Base-by-base conservation (phyloP, 2,888 invertebrate genomes). In the Rotaria sp. region DNA sequence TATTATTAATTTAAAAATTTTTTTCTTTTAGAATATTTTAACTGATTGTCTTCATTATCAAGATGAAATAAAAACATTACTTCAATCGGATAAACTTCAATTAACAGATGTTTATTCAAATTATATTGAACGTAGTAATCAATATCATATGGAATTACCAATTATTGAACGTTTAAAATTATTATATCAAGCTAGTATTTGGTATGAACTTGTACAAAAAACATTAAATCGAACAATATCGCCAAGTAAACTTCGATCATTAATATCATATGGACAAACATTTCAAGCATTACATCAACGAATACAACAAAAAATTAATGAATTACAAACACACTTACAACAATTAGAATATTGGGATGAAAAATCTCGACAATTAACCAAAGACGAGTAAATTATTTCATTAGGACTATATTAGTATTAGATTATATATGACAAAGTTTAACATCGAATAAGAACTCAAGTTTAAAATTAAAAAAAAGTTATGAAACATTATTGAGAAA, bases 121-220 rank as follows among this genome's bases (percentile, higher is more conserved):
- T n/a, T 45, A 80, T 45, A 80, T 80, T n/a, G 80, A 80, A 45
- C 80, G 26, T 26, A 45, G n/a, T 80, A 26, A 80, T 45, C 45
- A 80, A 80, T 80, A 45, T 80, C 13, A 80, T 38, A 80, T 80
- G 45, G 26, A 80, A 26, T 35, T 80, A 45, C 80, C 80, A 10
- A 80, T 80, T 45, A n/a, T 80, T 45, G 80, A 80, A 45, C 41
- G 45, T n/a, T 45, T 80, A 15, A 41, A 45, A 45, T n/a, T 45
- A 41, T 80, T 45, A n/a, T 80, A 80, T 80, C 80, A 80, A 80
- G 80, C 80, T 80, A 80, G 80, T 45, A 10, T 80, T n/a, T 80
- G 80, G 80, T 45, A 80, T 45, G 80, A 80, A 80, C 80, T 80
- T 80, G 80, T 80, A 45, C 45, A 80, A 45, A 41, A 45, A 80